These are phyloP conservation scores for Vanessa atalanta DNA, from an alignment of 1,140 invertebrate species.

Conservation along the genomic window DNA sequence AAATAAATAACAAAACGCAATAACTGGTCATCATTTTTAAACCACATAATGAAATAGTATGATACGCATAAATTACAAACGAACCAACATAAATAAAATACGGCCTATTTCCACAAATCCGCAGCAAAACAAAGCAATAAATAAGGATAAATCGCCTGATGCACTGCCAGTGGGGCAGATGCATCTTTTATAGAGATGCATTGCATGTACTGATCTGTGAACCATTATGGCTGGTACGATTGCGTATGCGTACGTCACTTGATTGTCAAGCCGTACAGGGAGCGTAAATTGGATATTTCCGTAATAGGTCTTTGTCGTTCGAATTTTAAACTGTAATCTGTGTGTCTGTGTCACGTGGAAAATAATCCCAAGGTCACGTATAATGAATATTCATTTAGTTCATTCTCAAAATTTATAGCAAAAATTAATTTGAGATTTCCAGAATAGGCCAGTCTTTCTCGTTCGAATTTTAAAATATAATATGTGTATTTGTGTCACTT, in stretches of 20 bases:
- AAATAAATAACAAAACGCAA: not conserved
- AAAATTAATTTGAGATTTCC: no score
- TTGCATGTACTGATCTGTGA: conserved; percentile 38
- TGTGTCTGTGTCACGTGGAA: no score
- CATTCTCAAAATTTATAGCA: no score
- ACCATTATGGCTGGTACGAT: conserved; percentile 23
- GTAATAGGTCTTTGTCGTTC: not conserved
- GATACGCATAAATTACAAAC: not conserved
- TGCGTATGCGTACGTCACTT: conserved; percentile 15
- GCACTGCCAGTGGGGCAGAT: conserved; percentile 21
- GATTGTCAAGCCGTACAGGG: not conserved
- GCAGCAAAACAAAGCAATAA: conserved; percentile 35
- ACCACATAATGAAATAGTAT: not conserved
- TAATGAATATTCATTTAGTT: no score
- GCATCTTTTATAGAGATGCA: conserved; percentile 42
- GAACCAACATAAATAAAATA: conserved; percentile 20
- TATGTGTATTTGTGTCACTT: no score
- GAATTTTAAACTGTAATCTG: not conserved
- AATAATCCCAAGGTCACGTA: no score
- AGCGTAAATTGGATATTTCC: not conserved
- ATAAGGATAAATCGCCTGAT: conserved; percentile 29
- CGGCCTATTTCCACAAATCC: conserved; percentile 24
- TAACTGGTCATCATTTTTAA: not conserved
- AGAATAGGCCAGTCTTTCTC: no score
- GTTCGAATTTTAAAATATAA: no score